Evolutionary conservation across 2,888 invertebrate species (phyloP), one percentile per base, ranked within the genome.

Genomic region (Tiliacea citrago): DNA sequence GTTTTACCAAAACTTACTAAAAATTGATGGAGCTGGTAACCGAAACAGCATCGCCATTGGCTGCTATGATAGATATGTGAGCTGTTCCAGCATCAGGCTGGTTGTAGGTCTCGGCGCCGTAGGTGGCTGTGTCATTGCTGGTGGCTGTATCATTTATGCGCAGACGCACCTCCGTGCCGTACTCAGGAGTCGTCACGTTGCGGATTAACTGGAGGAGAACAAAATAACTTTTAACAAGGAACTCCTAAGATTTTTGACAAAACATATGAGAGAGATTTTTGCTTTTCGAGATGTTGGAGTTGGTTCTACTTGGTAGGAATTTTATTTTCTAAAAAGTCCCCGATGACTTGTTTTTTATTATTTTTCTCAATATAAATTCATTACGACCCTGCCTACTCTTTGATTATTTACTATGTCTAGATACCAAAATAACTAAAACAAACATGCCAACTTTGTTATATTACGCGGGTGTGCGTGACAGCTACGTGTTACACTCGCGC

Each of bases 11-110:
- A n/a, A 93, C 97, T 96, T 93, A 97, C 98, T 97, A 97, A 87
- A 93, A 97, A 94, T 99, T 99, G n/a, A 99, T 97, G 1, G 99
- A 98, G 85, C 99, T 98, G 2, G 99, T 99, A 0, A 98, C 97
- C 0, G 99, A 98, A 0, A 99, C 99, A 0, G 99, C 99, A 91
- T 99, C 99, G 0, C 99, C 99, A 91, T 98, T 98, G 7, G 97
- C 97, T 1, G 98, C 98, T 39, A 99, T 93, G 60, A 99, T 97
- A 0, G 98, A 98, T 49, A 99, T 97, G 90, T 99, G 99, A 0
- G 99, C 98, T 0, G 99, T 99, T 53, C 99, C 99, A 61, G 97
- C 97, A 89, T 98, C 97, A 0, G 96, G 96, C 75, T 96, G 94
- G 81, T 92, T 95, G 90, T 96, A 97, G 74, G 95, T 94, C 0